Conservation (phyloP, 2,888 invertebrate genomes). For the Gymnocheta viridis region DNA sequence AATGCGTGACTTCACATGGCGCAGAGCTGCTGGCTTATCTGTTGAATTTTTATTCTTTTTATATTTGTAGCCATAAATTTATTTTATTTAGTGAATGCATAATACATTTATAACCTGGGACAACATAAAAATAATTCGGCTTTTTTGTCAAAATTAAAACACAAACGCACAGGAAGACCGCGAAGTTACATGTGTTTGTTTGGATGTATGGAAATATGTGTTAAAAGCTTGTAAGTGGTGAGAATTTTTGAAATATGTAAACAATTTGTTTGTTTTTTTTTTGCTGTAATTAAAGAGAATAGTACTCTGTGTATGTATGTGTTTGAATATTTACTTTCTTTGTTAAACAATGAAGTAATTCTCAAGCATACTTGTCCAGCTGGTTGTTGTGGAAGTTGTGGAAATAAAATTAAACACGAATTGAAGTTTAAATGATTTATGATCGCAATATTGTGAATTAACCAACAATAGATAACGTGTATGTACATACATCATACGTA, state of each 20-base stretch:
- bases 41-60: not conserved
- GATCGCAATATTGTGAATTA: conserved; percentile 9
- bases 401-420: not conserved
- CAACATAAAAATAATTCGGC: conserved; percentile 21
- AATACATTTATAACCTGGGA: conserved; percentile 21
- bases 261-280: not conserved
- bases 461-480: not conserved
- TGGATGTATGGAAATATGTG: not conserved
- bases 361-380: not conserved
- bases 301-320: too few species aligned
- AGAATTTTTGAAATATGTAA: not conserved
- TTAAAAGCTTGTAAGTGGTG: not conserved
- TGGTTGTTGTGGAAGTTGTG: not conserved
- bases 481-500: too few species aligned
- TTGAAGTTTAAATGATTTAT: conserved; percentile 28
- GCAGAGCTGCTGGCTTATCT: not conserved
- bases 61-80: not conserved
- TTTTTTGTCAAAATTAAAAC: not conserved
- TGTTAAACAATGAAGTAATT: not conserved
- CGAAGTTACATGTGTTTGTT: not conserved
- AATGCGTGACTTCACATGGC: conserved; percentile 31
- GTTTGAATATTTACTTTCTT: not conserved
- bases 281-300: not conserved
- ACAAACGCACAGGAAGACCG: not conserved
- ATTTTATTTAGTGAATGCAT: not conserved